Percentiles rank a stretch among this genome's conserved stretches.
Conservation (phyloP, 2,888 invertebrate genomes). For the Sphaeridia pumilis region DNA sequence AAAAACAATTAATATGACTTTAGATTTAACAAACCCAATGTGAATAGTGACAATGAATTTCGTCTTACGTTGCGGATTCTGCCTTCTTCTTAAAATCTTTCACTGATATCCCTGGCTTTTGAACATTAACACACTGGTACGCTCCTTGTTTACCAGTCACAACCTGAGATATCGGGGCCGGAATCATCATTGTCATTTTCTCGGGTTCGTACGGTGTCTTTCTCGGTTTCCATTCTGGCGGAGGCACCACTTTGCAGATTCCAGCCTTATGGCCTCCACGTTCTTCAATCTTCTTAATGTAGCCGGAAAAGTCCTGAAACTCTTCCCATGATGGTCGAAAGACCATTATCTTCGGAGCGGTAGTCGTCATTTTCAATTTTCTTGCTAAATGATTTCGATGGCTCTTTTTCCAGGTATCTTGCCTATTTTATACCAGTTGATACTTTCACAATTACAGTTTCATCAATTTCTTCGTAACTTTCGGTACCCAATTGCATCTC, state of each 20-base stretch:
- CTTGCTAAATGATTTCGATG: no score
- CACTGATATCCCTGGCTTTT: constrained; percentile 81
- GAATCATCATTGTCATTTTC: constrained; percentile 70
- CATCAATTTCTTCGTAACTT: no score
- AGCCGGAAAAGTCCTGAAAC: constrained; percentile 87
- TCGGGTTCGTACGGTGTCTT: constrained; percentile 72
- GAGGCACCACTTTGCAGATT: constrained; percentile 90
- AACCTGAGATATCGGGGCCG: constrained; percentile 87
- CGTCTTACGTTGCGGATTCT: constrained; percentile 42
- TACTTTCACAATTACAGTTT: no score
- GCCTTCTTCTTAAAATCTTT: constrained; percentile 81
- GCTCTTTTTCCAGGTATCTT: no score
- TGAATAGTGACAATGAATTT: no score
- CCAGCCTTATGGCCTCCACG: constrained; percentile 88
- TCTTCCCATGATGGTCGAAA: constrained; percentile 96
- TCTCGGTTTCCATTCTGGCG: constrained; percentile 86
- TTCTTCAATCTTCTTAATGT: constrained; percentile 82
- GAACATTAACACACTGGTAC: constrained; percentile 93
- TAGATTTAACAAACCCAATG: no score
- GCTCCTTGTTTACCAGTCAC: constrained; percentile 92
- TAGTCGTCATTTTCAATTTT: no score
- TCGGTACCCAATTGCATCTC: no score
- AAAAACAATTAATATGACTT: no score
- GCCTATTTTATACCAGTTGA: no score
- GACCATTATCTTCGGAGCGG: constrained; percentile 48